Evolutionary conservation across 1,140 invertebrate genomes (phyloP).

Genomic region (Potamilus streckersoni): DNA sequence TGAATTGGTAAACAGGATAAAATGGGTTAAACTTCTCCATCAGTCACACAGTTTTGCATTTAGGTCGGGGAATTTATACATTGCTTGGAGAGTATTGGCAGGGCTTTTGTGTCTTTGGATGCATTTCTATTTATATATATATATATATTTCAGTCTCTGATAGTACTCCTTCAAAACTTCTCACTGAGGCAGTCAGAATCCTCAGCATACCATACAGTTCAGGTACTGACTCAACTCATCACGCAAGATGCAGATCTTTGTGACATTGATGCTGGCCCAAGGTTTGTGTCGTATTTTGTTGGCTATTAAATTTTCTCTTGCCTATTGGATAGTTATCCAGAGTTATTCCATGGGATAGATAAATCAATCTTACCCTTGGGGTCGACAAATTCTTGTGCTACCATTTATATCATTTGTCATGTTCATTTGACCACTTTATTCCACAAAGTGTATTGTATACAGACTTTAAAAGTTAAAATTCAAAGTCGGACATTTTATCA

Average conservation of each 20-base stretch:
- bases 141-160: conserved; percentile 60
- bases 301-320: no score
- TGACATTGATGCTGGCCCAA: conserved; percentile 39
- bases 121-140: not conserved
- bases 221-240: conserved; percentile 69
- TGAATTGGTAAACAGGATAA: no score
- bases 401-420: no score
- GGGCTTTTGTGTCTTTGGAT: not conserved
- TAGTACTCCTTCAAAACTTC: conserved; percentile 68
- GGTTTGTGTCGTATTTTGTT: conserved; percentile 10
- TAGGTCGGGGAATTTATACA: no score
- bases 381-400: not conserved
- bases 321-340: no score
- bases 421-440: no score
- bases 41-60: no score
- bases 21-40: no score
- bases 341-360: not conserved
- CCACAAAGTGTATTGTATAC: no score
- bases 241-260: conserved; percentile 66
- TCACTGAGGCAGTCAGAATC: conserved; percentile 68
- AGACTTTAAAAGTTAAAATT: no score
- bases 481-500: no score
- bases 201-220: conserved; percentile 69
- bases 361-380: not conserved
- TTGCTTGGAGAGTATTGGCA: no score